Percentiles rank a stretch among this genome's conserved stretches.
Evolutionary conservation across 2,888 invertebrate species (phyloP).

Genomic region (Eupithecia exiguata): DNA sequence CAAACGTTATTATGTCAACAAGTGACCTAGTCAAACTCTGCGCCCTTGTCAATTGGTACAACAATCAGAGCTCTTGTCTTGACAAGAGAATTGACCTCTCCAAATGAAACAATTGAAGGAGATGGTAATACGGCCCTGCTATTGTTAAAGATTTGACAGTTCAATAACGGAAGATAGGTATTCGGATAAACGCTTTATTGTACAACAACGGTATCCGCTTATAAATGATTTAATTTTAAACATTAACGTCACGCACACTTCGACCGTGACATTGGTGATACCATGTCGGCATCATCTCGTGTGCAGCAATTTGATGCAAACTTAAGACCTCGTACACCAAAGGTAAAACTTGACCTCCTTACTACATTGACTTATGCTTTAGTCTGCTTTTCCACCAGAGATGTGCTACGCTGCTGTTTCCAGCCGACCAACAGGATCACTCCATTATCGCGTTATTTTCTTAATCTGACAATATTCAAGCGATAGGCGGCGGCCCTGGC

Average conservation of each 20-base stretch:
- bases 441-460: too few relatives aligned
- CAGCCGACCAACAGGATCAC: too few relatives aligned
- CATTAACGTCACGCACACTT: not conserved
- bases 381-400: too few relatives aligned
- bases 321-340: too few relatives aligned
- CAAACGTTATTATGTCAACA: constrained; percentile 1
- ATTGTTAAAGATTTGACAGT: constrained; percentile 11
- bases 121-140: not conserved
- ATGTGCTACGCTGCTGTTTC: too few relatives aligned
- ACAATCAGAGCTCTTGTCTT: constrained; percentile 31
- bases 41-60: constrained; percentile 35
- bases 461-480: too few relatives aligned
- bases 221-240: not conserved
- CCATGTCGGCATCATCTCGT: not conserved
- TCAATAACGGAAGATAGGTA: constrained; percentile 15
- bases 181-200: not conserved
- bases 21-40: constrained; percentile 12
- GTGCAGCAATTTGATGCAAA: not conserved
- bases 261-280: not conserved
- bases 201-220: not conserved
- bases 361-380: too few relatives aligned
- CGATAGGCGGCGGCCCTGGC: too few relatives aligned
- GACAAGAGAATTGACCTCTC: constrained; percentile 33
- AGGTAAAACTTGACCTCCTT: not conserved
- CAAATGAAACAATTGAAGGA: constrained; percentile 23